Evolutionary conservation across 2,888 invertebrate species (phyloP), one percentile per base, ranked within the genome.

Genomic region (Andrena dorsata): DNA sequence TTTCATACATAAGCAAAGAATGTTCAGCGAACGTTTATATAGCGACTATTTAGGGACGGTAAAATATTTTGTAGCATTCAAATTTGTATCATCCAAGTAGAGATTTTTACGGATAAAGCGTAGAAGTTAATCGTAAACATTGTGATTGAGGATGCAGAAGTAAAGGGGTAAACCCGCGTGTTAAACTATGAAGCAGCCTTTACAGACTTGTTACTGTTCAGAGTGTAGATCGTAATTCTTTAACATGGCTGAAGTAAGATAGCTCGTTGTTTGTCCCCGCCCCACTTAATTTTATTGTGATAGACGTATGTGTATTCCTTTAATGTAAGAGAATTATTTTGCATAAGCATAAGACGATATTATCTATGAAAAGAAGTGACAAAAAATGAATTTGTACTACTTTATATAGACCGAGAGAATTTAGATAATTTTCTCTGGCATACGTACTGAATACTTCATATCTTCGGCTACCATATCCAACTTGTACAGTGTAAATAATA

Each of bases 21-120:
- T 51, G 60, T 81, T 78, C 26, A 74, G 26, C n/a, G 70, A 47
- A 73, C 26, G 58, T 83, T 83, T 71, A 64, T 73, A 82, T 64
- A 65, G 61, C 71, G 53, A 74, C 49, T 8, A 41, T 23, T 13
- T 82, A 76, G 72, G 35, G 32, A 78, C 35, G 13, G 68, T 75
- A 72, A 87, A 83, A 80, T 87, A 85, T 87, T 87, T 87, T 87
- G 61, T 85, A 87, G 87, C 71, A 76, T 79, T 79, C 28, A 56
- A 69, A 60, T 83, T 70, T 79, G 41, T 80, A 78, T 83, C 72
- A 79, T 77, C 77, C 73, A 66, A 49, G 20, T 87, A 78, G 78
- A 41, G 64, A 81, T 81, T 80, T 70, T 56, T 86, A 86, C 61
- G 49, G 28, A 51, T 82, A 84, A 76, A 28, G 28, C 66, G 6